Evolutionary conservation across 2,797 vertebrate species (phyloP).

Genomic region (Taeniopygia guttata): DNA sequence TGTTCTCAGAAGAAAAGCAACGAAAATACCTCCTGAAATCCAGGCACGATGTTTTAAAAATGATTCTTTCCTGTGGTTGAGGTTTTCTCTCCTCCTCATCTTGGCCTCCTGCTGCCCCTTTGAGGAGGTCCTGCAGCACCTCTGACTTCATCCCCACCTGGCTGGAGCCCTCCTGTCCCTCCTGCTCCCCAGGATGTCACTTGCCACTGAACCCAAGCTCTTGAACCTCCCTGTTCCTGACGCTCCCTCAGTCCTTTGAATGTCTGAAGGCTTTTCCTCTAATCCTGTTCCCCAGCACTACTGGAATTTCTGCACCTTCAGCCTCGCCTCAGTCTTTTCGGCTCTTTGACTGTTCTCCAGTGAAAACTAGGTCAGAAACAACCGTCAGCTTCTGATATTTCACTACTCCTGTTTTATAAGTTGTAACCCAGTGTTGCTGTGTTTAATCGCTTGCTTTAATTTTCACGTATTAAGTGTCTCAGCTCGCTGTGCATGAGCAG

Average conservation of each 20-base stretch:
- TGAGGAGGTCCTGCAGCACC: not conserved
- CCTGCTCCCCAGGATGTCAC: not conserved
- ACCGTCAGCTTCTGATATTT: slow-evolving; percentile 45
- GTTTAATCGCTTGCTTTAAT: not conserved
- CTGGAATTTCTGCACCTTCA: slow-evolving; percentile 62
- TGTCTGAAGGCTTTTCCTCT: not conserved
- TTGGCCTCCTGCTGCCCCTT: accelerated
- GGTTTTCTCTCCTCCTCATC: not conserved
- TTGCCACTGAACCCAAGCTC: not conserved
- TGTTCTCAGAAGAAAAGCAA: not conserved
- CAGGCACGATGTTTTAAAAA: accelerated
- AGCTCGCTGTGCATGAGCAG: not conserved
- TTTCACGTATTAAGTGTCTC: not conserved
- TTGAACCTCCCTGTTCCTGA: not conserved
- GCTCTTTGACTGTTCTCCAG: slow-evolving; percentile 53
- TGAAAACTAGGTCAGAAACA: slow-evolving; percentile 61
- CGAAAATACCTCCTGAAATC: not conserved
- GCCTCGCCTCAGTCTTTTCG: not conserved
- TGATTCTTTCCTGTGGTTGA: accelerated
- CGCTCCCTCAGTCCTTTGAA: not conserved
- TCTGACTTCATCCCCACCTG: not conserved
- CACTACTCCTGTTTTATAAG: not conserved
- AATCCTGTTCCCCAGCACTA: slow-evolving; percentile 27
- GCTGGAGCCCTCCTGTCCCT: not conserved
- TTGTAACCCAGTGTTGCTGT: not conserved